Percentiles rank a stretch among this genome's conserved stretches.
phyloP scores from a whole-genome alignment of 2,113 vertebrate genomes.

The Sander lucioperca region DNA sequence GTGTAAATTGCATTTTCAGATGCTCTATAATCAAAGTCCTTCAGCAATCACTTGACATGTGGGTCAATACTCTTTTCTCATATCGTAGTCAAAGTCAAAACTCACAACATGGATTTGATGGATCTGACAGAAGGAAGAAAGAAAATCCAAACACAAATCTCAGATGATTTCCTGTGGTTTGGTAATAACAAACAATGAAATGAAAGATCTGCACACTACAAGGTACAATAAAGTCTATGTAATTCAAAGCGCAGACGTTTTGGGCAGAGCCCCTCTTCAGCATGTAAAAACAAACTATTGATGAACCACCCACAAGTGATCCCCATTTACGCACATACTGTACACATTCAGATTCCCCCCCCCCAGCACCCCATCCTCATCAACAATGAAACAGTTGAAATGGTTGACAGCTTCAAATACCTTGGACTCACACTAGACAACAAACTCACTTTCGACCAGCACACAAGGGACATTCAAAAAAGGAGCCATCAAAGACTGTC shows the following conservation, averaged over 20 bases:
- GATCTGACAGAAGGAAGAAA: background rate
- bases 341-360: background rate
- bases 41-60: background rate
- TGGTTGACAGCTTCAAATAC: too few relatives aligned
- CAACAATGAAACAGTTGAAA: too few relatives aligned
- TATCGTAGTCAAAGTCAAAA: background rate
- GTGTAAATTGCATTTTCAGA: slow-evolving; percentile 5
- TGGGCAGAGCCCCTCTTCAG: background rate
- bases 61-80: background rate
- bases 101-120: background rate
- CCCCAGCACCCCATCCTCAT: too few relatives aligned
- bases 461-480: too few relatives aligned
- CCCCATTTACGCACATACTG: background rate
- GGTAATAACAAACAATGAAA: background rate
- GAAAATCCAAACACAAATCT: background rate
- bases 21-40: background rate
- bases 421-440: too few relatives aligned
- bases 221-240: background rate
- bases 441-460: too few relatives aligned
- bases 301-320: background rate
- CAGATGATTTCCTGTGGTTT: background rate
- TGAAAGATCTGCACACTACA: background rate
- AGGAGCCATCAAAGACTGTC: too few relatives aligned
- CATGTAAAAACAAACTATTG: background rate
- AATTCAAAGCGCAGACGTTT: background rate